Conservation (phyloP, 2,797 vertebrate species). For the Protosalanx chinensis region DNA sequence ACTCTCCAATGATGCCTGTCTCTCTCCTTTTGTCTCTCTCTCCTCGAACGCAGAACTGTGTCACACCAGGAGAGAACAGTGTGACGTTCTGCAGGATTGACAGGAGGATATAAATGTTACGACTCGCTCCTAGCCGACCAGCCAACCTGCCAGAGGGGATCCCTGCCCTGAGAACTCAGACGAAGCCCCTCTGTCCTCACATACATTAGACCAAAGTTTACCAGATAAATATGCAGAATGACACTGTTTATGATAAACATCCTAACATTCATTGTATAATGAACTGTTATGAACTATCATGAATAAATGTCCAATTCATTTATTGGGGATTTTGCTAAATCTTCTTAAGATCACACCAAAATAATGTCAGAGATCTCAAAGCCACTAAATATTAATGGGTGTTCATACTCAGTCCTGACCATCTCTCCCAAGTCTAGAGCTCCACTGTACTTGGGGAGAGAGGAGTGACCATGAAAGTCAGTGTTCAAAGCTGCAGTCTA, state of each 20-base stretch:
- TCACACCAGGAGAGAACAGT: conserved; percentile 59
- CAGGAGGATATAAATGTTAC: conserved; percentile 53
- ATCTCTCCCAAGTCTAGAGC: not conserved
- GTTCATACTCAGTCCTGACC: too few relatives aligned
- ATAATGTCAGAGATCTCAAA: too few relatives aligned
- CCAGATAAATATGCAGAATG: not conserved
- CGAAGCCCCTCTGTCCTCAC: not conserved
- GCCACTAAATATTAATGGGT: not conserved
- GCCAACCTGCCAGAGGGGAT: not conserved
- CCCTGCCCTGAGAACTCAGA: not conserved
- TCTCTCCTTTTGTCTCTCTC: not conserved
- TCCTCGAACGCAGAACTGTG: conserved; percentile 45
- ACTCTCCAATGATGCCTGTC: too few relatives aligned
- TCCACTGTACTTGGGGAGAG: not conserved
- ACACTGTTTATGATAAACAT: not conserved
- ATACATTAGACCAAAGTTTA: not conserved
- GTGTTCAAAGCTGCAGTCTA: not conserved
- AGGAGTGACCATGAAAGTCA: not conserved
- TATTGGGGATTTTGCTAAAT: not conserved
- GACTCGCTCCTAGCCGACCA: conserved; percentile 38
- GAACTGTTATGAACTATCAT: not conserved
- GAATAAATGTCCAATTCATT: not conserved
- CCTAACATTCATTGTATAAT: not conserved
- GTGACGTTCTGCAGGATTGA: conserved; percentile 63
- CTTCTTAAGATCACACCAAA: too few relatives aligned